Percentiles rank a stretch among this genome's conserved stretches.
Conservation (phyloP, 2,113 vertebrate genomes). For the Chitala chitala region DNA sequence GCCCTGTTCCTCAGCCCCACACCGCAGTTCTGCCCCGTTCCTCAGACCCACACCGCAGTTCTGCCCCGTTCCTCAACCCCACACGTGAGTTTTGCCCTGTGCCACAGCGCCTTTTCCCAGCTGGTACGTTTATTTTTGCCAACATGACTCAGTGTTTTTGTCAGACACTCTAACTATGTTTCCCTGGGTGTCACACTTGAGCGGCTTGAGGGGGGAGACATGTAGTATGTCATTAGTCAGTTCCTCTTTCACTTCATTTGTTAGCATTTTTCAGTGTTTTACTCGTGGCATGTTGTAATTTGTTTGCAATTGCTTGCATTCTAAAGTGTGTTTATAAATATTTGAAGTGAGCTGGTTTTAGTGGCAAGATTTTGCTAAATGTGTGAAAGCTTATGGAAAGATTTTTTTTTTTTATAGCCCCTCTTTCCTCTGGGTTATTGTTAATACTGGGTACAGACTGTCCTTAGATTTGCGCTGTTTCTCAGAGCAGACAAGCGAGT, state of each 20-base stretch:
- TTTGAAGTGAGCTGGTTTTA: background rate
- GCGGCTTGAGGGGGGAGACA: background rate
- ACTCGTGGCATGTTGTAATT: no score
- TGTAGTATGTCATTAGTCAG: background rate
- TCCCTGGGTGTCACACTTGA: background rate
- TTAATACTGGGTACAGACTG: no score
- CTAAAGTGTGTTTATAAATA: background rate
- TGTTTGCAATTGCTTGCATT: background rate
- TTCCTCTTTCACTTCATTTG: background rate
- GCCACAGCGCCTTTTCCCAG: no score
- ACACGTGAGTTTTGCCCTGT: no score
- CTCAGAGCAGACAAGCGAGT: no score
- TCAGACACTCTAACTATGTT: background rate
- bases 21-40: background rate
- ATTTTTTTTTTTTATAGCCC: no score
- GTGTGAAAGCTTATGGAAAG: no score
- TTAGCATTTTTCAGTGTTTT: background rate
- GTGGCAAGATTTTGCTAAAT: no score
- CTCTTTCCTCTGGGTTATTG: no score
- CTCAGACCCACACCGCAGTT: background rate
- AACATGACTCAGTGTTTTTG: conserved; percentile 19
- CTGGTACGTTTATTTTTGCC: conserved; percentile 21
- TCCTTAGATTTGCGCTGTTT: no score
- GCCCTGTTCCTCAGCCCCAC: background rate
- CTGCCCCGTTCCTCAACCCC: no score